These are phyloP conservation scores for Synanthedon tipuliformis DNA, from an alignment of 2,888 invertebrate species.

Conservation along the genomic window DNA sequence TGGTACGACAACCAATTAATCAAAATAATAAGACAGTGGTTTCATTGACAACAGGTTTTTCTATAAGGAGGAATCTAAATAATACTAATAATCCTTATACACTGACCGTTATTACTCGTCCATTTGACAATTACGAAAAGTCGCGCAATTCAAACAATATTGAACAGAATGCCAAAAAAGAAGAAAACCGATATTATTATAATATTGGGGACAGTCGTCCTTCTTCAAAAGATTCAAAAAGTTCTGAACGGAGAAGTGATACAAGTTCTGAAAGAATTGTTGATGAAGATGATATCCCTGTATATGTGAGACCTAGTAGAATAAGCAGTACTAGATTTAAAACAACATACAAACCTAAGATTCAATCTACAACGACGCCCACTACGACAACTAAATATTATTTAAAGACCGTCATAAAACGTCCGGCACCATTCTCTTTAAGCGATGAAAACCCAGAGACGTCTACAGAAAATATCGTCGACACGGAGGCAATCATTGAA, in stretches of 20 bases:
- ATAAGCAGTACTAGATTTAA: slow-evolving; percentile 14
- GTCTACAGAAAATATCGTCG: slow-evolving; percentile 34
- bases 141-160: slow-evolving; percentile 1
- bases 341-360: slow-evolving; percentile 17
- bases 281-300: slow-evolving; percentile 32
- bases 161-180: slow-evolving; percentile 15
- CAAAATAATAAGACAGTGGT: slow-evolving; percentile 41
- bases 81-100: slow-evolving; percentile 57
- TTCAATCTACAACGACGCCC: slow-evolving; percentile 15
- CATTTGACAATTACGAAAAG: slow-evolving; percentile 31
- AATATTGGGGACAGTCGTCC: slow-evolving; percentile 26
- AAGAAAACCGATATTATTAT: slow-evolving; percentile 27
- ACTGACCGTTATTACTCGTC: slow-evolving; percentile 50
- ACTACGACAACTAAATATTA: slow-evolving; percentile 37
- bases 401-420: slow-evolving; percentile 39
- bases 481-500: slow-evolving; percentile 29
- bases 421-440: slow-evolving; percentile 33
- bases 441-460: slow-evolving; percentile 20
- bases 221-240: slow-evolving; percentile 15
- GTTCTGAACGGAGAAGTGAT: slow-evolving; percentile 28
- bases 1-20: slow-evolving; percentile 28
- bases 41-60: slow-evolving; percentile 63
- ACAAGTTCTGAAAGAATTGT: slow-evolving; percentile 17
- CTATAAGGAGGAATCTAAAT: slow-evolving; percentile 50
- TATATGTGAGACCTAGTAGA: slow-evolving; percentile 21